Percentiles rank a stretch among this genome's conserved stretches.
These are phyloP conservation scores for Dendroctonus valens DNA, from an alignment of 1,140 invertebrate genomes.

Conservation along the genomic window DNA sequence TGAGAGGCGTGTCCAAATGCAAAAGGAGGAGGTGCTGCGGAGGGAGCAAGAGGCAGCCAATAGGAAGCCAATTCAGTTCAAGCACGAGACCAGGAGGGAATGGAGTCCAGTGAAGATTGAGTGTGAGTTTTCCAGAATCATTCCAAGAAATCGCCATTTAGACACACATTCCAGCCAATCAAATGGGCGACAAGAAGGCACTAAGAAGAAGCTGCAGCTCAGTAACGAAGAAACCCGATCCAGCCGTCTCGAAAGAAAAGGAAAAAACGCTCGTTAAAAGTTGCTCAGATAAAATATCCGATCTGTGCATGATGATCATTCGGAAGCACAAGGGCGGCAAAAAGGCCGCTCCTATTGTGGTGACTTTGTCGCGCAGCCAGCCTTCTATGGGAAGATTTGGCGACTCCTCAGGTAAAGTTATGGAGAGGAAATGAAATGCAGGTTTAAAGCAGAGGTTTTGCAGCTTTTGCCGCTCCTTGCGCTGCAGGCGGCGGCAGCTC, in stretches of 20 bases:
- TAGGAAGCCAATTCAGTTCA: conserved; percentile 11
- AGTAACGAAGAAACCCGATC: not conserved
- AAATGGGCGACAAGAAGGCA: conserved; percentile 17
- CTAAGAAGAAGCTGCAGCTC: not conserved
- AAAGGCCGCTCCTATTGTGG: conserved; percentile 28
- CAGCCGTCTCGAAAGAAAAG: not conserved
- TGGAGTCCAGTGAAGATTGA: conserved; percentile 18
- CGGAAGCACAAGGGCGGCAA: conserved; percentile 26
- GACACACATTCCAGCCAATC: conserved; percentile 3
- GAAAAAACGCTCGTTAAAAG: conserved; percentile 16
- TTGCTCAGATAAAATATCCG: conserved; percentile 19
- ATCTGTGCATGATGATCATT: conserved; percentile 31
- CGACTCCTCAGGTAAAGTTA: not conserved
- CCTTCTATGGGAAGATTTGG: conserved; percentile 1
- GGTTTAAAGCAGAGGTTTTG: not conserved
- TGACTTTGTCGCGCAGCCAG: conserved; percentile 18
- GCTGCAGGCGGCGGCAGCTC: not conserved
- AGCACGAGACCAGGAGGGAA: not conserved
- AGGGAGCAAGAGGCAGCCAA: not conserved
- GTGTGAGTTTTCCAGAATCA: not conserved
- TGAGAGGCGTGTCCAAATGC: not conserved
- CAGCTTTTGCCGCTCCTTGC: not conserved
- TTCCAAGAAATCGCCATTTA: not conserved
- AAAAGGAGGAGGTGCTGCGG: not conserved
- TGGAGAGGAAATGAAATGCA: not conserved